Evolutionary conservation across 2,113 vertebrate genomes (phyloP).

Genomic region (Heterochromis multidens): DNA sequence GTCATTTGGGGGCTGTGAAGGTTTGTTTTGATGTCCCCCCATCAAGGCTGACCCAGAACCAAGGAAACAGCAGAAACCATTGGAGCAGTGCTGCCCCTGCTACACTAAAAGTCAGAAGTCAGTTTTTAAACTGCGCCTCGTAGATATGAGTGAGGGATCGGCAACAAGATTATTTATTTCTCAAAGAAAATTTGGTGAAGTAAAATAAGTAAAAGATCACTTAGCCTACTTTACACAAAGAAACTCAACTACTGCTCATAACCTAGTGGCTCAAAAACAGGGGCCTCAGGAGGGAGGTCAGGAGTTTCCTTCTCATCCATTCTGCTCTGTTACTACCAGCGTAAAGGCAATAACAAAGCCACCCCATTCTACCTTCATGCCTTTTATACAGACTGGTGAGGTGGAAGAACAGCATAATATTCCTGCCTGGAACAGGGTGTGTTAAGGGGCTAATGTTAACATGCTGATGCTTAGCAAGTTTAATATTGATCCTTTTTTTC

Average conservation of each 20-base stretch:
- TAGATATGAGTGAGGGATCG: not conserved
- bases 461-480: not conserved
- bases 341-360: not conserved
- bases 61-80: not conserved
- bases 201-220: not conserved
- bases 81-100: accelerated
- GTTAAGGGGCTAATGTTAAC: not conserved
- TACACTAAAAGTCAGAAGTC: not conserved
- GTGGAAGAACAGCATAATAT: not conserved
- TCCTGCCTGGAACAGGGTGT: not conserved
- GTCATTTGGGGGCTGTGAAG: too few species aligned
- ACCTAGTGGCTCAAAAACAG: not conserved
- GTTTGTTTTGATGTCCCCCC: too few species aligned
- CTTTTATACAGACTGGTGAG: not conserved
- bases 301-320: too few species aligned
- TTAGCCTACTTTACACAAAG: not conserved
- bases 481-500: not conserved
- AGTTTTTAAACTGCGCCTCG: accelerated
- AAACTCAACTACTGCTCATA: not conserved
- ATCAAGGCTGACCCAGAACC: too few species aligned
- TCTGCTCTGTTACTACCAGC: not conserved
- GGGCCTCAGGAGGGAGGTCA: not conserved
- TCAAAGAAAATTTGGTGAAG: not conserved
- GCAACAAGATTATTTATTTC: not conserved
- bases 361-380: not conserved